Percentiles rank a stretch among this genome's conserved stretches.
Conservation (phyloP, 2,113 vertebrate genomes). For the Salvelinus alpinus region DNA sequence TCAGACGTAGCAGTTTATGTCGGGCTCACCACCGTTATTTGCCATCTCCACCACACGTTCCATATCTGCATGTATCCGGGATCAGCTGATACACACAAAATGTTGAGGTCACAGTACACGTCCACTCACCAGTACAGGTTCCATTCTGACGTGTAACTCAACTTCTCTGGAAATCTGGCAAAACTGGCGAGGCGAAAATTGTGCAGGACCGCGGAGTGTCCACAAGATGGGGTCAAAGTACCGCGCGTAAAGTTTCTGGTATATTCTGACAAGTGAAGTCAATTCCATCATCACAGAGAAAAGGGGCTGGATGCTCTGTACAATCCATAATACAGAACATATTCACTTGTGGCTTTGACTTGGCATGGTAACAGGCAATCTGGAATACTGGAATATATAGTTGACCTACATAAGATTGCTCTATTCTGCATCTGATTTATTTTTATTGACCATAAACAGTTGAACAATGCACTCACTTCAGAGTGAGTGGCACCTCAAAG, state of each 20-base stretch:
- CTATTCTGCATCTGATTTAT: too few relatives aligned
- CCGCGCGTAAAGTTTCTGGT: neutral
- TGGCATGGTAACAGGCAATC: too few relatives aligned
- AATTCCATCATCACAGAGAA: too few relatives aligned
- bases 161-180: constrained; percentile 63
- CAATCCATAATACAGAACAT: too few relatives aligned
- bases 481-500: too few relatives aligned
- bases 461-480: too few relatives aligned
- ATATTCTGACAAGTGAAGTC: too few relatives aligned
- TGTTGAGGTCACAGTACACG: constrained; percentile 71
- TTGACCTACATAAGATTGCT: too few relatives aligned
- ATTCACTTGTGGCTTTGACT: too few relatives aligned
- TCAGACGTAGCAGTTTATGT: constrained; percentile 35
- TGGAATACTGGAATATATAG: too few relatives aligned
- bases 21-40: constrained; percentile 68
- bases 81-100: constrained; percentile 68
- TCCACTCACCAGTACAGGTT: constrained; percentile 75
- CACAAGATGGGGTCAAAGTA: constrained; percentile 45
- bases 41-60: constrained; percentile 69
- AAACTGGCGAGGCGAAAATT: constrained; percentile 15
- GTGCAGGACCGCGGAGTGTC: neutral
- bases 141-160: constrained; percentile 72
- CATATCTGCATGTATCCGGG: constrained; percentile 69
- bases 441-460: too few relatives aligned
- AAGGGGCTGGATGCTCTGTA: too few relatives aligned